A percentile compares a stretch with the other conserved stretches of the same genome.
Conservation (phyloP, 1,140 invertebrate genomes). For the Sarcophaga peregrina region DNA sequence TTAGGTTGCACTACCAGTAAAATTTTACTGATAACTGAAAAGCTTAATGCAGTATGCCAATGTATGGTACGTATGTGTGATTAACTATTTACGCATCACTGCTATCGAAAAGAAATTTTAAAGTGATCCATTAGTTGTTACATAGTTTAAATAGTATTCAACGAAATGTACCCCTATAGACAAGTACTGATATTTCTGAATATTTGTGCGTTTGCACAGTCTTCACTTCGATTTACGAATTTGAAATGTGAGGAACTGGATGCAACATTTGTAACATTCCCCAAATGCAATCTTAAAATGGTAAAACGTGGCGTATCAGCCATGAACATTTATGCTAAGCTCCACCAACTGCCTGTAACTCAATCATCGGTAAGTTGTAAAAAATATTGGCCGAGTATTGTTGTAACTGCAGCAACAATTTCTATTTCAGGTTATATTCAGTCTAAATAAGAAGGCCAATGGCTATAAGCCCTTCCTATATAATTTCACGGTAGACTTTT, state of each 20-base stretch:
- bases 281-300: not conserved
- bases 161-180: too few species aligned
- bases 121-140: too few species aligned
- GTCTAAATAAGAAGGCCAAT: constrained; percentile 48
- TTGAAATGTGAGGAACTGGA: not conserved
- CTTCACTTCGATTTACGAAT: constrained; percentile 9
- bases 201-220: too few species aligned
- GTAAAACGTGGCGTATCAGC: not conserved
- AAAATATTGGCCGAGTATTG: not conserved
- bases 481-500: constrained; percentile 46
- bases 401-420: not conserved
- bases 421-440: constrained; percentile 49
- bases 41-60: too few species aligned
- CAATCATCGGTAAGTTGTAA: not conserved
- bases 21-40: too few species aligned
- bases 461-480: constrained; percentile 50
- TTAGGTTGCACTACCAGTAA: too few species aligned
- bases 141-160: too few species aligned
- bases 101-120: too few species aligned
- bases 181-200: too few species aligned
- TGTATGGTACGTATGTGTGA: too few species aligned
- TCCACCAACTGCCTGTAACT: not conserved
- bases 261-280: not conserved
- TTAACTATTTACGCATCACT: too few species aligned
- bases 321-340: not conserved